Base-by-base conservation (phyloP, 2,797 vertebrate genomes). In the Scomberomorus guttatus region DNA sequence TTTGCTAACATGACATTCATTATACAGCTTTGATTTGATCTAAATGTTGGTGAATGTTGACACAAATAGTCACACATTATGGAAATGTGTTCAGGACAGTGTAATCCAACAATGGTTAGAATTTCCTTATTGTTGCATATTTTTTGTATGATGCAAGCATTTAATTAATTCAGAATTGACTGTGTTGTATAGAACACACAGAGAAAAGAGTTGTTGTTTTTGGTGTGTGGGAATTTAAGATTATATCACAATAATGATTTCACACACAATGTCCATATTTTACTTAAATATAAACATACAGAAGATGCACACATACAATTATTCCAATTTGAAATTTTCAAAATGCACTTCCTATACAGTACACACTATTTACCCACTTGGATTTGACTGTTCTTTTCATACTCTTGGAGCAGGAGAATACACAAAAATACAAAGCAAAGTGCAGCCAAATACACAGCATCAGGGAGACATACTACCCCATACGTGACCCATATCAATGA, bases 401-500 rank as follows among this genome's bases (percentile, higher is more conserved):
- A 24, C 37, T 56, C 54, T 32, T 32, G 12, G 25, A 56, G 11
- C 20, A 9, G 10, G 17, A 50, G 15, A 62, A 54, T 4, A 67
- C 9, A 18, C 39, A 18, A 12, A 72, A 27, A 5, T 5, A 75
- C 17, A 63, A 50, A 37, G 57, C 8, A 62, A 54, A 66, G 5
- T 46, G 12, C 18, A 64, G 56, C 32, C 32, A 72, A 76, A 59
- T 6, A 68, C 29, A 75, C 52, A 78, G 6, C 32, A 25, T 29
- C 22, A 37, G 64, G 68, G 34, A 67, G 46, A 73, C 80, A 54
- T 80, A 60, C 51, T 75, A 50, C 54, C 54, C 37, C 57, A 48
- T 42, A 58, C n/a, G 27, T 48, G 32, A 78, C 51, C 69, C 55
- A 52, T 69, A 78, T 84, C 80, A 72, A 57, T 46, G 52, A 72